These are phyloP conservation scores for Deilephila porcellus DNA, from an alignment of 2,888 invertebrate species.

Conservation along the genomic window DNA sequence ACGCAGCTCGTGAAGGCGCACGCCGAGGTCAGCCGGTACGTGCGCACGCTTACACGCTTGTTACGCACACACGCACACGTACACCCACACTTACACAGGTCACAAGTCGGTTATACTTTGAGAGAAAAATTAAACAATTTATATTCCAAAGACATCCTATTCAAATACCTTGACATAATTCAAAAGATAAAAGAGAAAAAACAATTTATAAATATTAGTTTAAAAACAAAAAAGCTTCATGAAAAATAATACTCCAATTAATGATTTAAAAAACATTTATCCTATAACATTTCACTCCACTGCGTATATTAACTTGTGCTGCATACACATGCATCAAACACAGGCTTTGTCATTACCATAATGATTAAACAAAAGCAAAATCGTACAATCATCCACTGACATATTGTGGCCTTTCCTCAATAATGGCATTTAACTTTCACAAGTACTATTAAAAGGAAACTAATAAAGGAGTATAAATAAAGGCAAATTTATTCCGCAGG, in stretches of 20 bases:
- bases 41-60: conserved; percentile 30
- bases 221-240: too few relatives aligned
- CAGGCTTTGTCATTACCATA: background rate
- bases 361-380: background rate
- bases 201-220: too few relatives aligned
- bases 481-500: conserved; percentile 76
- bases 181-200: too few relatives aligned
- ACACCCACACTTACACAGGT: background rate
- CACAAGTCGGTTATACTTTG: background rate
- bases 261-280: too few relatives aligned
- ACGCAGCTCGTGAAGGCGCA: conserved; percentile 91
- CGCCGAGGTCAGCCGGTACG: conserved; percentile 89
- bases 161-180: too few relatives aligned
- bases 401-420: conserved; percentile 7
- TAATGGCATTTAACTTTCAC: conserved; percentile 18
- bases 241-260: too few relatives aligned
- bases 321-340: background rate
- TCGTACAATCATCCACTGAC: conserved; percentile 7
- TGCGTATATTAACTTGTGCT: background rate
- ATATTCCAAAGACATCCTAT: too few relatives aligned
- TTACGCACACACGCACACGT: background rate
- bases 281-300: background rate
- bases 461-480: conserved; percentile 26
- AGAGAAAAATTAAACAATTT: background rate
- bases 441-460: background rate